Conservation (phyloP, 2,113 vertebrate species). For the rabbit (Oryctolagus cuniculus) region mOryCun1.1 NC_091438.1:56807501-56808000, state of each 20-base stretch:
- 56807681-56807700: neutral
- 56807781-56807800: neutral
- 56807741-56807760: conserved; percentile 25
- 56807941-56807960: neutral
- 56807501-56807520: too few relatives aligned
- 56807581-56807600: conserved; percentile 14
- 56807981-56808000: conserved; percentile 23
- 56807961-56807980: conserved; percentile 19
- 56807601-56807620: neutral
- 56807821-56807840: conserved; percentile 51
- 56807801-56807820: conserved; percentile 14
- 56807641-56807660: neutral
- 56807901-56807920: conserved; percentile 8
- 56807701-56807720: neutral
- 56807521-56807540: too few relatives aligned
- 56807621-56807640: neutral
- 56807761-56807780: neutral
- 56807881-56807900: conserved; percentile 16
- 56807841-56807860: conserved; percentile 52
- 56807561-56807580: neutral
- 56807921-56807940: conserved; percentile 9
- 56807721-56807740: conserved; percentile 40
- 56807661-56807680: neutral
- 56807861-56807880: conserved; percentile 53
- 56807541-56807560: too few relatives aligned